Evolutionary conservation across 2,888 invertebrate genomes (phyloP).

Genomic region (Tyria jacobaeae): DNA sequence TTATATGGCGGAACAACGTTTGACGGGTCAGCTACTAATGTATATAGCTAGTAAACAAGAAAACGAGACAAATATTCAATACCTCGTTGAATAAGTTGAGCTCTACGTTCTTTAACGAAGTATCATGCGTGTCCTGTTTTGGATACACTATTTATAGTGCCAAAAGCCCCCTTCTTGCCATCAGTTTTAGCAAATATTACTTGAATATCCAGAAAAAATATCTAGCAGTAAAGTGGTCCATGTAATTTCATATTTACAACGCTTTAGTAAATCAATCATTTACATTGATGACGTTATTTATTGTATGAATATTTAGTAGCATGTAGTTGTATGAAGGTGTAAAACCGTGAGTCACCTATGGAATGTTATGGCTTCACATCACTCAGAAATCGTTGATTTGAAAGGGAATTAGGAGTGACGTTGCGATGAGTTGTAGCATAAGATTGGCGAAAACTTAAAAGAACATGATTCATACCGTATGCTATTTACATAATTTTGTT

Average conservation of each 20-base stretch:
- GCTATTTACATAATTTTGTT: not conserved
- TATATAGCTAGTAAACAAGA: too few species aligned
- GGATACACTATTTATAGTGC: too few species aligned
- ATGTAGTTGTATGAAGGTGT: slow-evolving; percentile 11
- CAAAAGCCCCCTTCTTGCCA: too few species aligned
- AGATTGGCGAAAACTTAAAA: not conserved
- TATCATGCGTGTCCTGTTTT: too few species aligned
- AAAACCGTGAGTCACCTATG: slow-evolving; percentile 18
- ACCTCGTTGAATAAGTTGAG: too few species aligned
- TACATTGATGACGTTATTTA: slow-evolving; percentile 14
- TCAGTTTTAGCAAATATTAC: too few species aligned
- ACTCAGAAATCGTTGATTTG: slow-evolving; percentile 10
- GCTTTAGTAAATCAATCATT: slow-evolving; percentile 11
- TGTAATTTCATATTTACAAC: slow-evolving; percentile 7
- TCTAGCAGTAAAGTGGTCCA: not conserved
- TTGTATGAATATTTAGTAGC: slow-evolving; percentile 3
- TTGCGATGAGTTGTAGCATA: not conserved
- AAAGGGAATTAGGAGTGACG: slow-evolving; percentile 11
- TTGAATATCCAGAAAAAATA: too few species aligned
- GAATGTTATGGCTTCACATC: slow-evolving; percentile 13
- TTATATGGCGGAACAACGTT: too few species aligned
- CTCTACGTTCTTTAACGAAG: too few species aligned
- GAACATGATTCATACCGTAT: not conserved
- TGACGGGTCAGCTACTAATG: too few species aligned
- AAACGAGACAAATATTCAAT: too few species aligned